These are phyloP conservation scores for Drosophila lutescens DNA, from an alignment of 2,888 invertebrate species.

Conservation along the genomic window DNA sequence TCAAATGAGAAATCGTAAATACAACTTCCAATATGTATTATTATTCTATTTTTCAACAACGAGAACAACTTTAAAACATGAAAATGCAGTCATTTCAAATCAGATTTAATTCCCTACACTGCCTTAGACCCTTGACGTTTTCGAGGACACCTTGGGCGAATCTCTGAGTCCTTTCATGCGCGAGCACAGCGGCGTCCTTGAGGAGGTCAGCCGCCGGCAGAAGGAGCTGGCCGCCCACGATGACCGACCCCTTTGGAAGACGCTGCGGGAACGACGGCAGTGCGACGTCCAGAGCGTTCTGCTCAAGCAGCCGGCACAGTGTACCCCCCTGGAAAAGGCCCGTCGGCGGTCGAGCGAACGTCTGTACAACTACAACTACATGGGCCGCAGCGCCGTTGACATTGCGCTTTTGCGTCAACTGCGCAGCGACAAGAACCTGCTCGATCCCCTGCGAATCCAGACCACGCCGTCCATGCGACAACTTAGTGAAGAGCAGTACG, in stretches of 20 bases:
- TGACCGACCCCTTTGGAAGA: slow-evolving; percentile 75
- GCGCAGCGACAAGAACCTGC: slow-evolving; percentile 53
- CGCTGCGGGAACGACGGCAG: slow-evolving; percentile 58
- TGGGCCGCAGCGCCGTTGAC: slow-evolving; percentile 73
- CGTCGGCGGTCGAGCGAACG: slow-evolving; percentile 60
- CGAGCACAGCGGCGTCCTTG: slow-evolving; percentile 48
- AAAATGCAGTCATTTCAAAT: no score
- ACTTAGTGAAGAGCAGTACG: slow-evolving; percentile 56
- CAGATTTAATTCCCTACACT: no score
- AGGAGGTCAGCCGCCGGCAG: slow-evolving; percentile 10
- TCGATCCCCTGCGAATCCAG: slow-evolving; percentile 55
- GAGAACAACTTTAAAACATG: no score
- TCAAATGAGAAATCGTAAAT: no score
- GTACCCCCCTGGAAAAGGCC: slow-evolving; percentile 72
- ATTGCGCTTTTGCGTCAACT: slow-evolving; percentile 65
- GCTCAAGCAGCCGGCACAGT: slow-evolving; percentile 54
- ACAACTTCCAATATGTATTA: no score
- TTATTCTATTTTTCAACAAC: no score
- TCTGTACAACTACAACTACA: slow-evolving; percentile 74
- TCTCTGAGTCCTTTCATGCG: slow-evolving; percentile 69
- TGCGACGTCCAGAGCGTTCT: slow-evolving; percentile 79
- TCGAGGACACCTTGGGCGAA: slow-evolving; percentile 73
- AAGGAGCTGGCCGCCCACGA: slow-evolving; percentile 36
- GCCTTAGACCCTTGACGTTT: slow-evolving; percentile 50
- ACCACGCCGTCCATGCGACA: slow-evolving; percentile 62